Conservation (phyloP, 2,797 vertebrate genomes). For the Hylomyscus alleni region DNA sequence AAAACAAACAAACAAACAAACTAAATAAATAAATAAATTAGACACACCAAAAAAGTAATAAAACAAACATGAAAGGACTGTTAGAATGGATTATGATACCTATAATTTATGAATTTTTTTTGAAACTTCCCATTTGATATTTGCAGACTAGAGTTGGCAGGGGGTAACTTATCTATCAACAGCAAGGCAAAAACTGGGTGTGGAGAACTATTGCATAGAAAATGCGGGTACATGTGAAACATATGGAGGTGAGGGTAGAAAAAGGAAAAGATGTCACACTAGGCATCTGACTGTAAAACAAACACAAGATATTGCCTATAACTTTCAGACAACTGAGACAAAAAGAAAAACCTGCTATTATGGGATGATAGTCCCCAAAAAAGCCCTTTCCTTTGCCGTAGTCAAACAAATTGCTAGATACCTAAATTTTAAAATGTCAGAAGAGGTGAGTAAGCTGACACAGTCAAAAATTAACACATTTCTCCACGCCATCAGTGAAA, state of each 20-base stretch:
- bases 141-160: background rate
- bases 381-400: background rate
- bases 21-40: background rate
- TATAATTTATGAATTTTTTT: background rate
- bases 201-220: background rate
- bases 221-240: constrained; percentile 8
- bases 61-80: background rate
- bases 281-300: background rate
- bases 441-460: constrained; percentile 6
- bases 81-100: background rate
- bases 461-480: constrained; percentile 21
- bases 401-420: constrained; percentile 2
- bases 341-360: constrained; percentile 59
- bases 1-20: too few relatives aligned
- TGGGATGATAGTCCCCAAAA: background rate
- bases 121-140: background rate
- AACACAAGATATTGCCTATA: background rate
- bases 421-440: constrained; percentile 15
- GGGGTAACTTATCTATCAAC: background rate
- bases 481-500: background rate
- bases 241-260: constrained; percentile 12
- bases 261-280: background rate
- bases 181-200: background rate
- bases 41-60: background rate
- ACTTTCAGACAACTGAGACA: constrained; percentile 26